Evolutionary conservation across 2,113 vertebrate genomes (phyloP), one percentile per base, ranked within the genome.

Genomic region (Tiliqua scincoides): DNA sequence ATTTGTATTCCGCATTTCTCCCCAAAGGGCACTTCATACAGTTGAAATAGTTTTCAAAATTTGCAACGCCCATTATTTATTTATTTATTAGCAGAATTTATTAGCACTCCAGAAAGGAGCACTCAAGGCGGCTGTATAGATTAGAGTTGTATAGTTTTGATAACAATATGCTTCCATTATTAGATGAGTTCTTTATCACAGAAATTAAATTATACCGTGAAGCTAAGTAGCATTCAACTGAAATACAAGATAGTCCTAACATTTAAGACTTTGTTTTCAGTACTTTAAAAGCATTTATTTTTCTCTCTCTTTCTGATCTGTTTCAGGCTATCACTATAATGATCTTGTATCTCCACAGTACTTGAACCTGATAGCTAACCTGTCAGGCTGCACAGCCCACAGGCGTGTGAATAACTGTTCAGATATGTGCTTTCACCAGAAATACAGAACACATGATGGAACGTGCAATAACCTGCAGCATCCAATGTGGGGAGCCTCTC

Each of bases 381-480:
- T 99, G 40, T 99, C 99, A 0, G 99, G 99, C 90, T 99, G 99
- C 93, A 98, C 97, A 0, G 98, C 98, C 0, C 99, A 99, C 92
- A 97, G 99, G 5, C 98, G 98, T 54, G 95, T 97, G 88, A 98
- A 98, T 96, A 99, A 99, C 97, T 99, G 99, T 95, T 99, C 99
- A 0, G 98, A 99, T 91, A 99, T 99, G 95, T 99, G 99, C 90
- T 99, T 98, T 93, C 99, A 99, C 94, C 98, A 97, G 94, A 99
- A 98, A 93, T 99, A 99, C 94, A 97, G 99, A 65, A 98, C 97
- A 14, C 98, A 99, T 0, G 99, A 99, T 2, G 99, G 98, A 71
- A 99, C 98, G 0, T 99, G 99, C 96, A 99, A 99, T 95, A 99
- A 99, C 92, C 97, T 99, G 85, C 99, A 99, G 93, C 99, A 98